Conservation (phyloP, 1,140 invertebrate genomes). For the Cydia pomonella region DNA sequence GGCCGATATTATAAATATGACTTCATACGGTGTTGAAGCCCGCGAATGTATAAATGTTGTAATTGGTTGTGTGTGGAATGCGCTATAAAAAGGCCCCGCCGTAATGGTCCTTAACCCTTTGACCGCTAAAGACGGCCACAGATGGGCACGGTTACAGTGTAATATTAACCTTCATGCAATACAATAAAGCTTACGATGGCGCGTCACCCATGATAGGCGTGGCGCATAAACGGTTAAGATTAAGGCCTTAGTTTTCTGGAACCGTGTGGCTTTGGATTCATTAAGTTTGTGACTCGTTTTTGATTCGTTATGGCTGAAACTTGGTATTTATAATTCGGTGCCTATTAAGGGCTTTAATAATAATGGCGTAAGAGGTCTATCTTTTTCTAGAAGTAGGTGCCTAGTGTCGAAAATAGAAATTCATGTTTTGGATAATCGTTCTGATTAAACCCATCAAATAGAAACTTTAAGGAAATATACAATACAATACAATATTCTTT, state of each 20-base stretch:
- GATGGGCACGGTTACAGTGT: too few relatives aligned
- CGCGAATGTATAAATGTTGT: conserved; percentile 68
- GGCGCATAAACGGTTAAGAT: neutral
- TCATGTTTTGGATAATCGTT: too few relatives aligned
- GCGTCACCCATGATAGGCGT: too few relatives aligned
- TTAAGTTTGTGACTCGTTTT: neutral
- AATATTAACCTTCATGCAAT: too few relatives aligned
- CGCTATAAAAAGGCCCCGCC: conserved; percentile 48
- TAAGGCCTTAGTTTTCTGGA: conserved; percentile 4
- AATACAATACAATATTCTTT: too few relatives aligned
- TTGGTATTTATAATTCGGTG: neutral
- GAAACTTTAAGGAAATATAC: too few relatives aligned
- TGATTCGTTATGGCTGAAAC: neutral
- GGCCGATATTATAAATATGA: conserved; percentile 59
- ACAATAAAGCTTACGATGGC: too few relatives aligned
- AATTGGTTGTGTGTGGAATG: conserved; percentile 58
- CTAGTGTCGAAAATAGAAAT: too few relatives aligned
- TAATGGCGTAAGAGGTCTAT: neutral
- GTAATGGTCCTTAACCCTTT: conserved; percentile 4
- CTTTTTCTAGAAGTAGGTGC: too few relatives aligned
- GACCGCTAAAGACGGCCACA: too few relatives aligned
- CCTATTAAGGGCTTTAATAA: too few relatives aligned
- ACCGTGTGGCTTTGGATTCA: neutral
- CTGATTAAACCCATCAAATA: too few relatives aligned
- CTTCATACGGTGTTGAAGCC: conserved; percentile 52